Evolutionary conservation across 2,888 invertebrate genomes (phyloP), one percentile per base, ranked within the genome.

Genomic region (Leptinotarsa juncta): DNA sequence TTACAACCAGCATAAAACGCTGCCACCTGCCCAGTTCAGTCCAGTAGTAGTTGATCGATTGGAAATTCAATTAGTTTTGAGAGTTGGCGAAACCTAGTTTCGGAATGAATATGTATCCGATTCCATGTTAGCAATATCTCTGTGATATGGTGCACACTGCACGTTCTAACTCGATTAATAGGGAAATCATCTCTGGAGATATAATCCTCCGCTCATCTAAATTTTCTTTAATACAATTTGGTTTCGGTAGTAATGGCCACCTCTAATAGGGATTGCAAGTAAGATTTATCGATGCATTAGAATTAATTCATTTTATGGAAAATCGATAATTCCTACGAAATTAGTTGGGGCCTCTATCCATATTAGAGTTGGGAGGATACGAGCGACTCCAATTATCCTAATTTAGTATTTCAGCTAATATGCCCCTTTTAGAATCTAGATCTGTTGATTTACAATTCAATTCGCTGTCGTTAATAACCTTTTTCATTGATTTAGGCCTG

Each of bases 301-400:
- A 71, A 71, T 72, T 60, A 73, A 77, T 77, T 72, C 51, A 72
- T 74, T 74, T 77, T 71, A 77, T 77, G 74, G 65, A 67, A 69
- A 77, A 77, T 74, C 77, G 70, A 77, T 77, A 74, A 68, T 57
- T 72, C 72, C 42, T 49, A 74, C 65, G 65, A 71, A 77, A 77
- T 77, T 77, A 77, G 74, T 72, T 72, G 53, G 74, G 68, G 18
- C 42, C 67, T 67, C 75, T 65, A 51, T 62, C 67, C 55, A 55
- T 70, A 73, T 42, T 42, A 23, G 49, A 42, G 49, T 66, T 67
- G 32, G 67, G 55, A 20, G 57, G 55, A 42, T 55, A 42, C 32
- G 55, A 20, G 57, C 49, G 20, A 57, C 20, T 48, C 20, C 32
- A 69, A 57, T 69, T 69, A 69, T 69, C 57, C 48, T 69, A 48